These are phyloP conservation scores for Dreissena polymorpha DNA, from an alignment of 1,140 invertebrate genomes.

Conservation along the genomic window DNA sequence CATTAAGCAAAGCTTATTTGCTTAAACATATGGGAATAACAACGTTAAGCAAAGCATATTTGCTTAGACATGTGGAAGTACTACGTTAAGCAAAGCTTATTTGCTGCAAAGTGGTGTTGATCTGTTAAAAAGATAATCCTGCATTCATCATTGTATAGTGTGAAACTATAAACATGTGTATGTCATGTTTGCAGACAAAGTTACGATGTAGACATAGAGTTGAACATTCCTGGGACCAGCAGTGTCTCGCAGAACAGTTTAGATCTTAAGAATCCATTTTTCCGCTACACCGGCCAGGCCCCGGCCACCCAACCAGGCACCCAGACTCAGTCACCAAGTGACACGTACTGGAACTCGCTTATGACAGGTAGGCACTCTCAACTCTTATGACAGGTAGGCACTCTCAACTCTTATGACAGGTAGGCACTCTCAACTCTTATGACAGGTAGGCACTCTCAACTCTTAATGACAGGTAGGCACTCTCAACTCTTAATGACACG, in stretches of 20 bases:
- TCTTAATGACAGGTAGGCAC: no score
- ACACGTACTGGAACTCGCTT: conserved; percentile 80
- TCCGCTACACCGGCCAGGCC: conserved; percentile 83
- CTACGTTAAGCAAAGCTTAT: no score
- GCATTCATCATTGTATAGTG: no score
- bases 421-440: conserved; percentile 27
- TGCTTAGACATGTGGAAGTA: no score
- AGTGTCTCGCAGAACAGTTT: conserved; percentile 88
- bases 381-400: conserved; percentile 57
- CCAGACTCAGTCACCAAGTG: conserved; percentile 93
- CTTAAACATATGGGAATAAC: no score
- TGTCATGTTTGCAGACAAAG: conserved; percentile 86
- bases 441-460: conserved; percentile 54
- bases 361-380: conserved; percentile 57
- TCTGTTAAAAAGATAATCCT: no score
- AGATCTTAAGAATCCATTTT: conserved; percentile 99
- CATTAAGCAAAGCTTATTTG: no score
- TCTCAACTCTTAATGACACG: no score
- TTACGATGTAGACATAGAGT: conserved; percentile 98
- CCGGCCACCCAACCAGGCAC: conserved; percentile 90
- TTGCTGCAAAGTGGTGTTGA: no score
- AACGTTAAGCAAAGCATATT: no score
- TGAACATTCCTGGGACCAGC: conserved; percentile 93
- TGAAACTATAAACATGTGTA: no score
- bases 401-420: conserved; percentile 51